Evolutionary conservation across 2,888 invertebrate genomes (phyloP).

Genomic region (Agrotis segetum): DNA sequence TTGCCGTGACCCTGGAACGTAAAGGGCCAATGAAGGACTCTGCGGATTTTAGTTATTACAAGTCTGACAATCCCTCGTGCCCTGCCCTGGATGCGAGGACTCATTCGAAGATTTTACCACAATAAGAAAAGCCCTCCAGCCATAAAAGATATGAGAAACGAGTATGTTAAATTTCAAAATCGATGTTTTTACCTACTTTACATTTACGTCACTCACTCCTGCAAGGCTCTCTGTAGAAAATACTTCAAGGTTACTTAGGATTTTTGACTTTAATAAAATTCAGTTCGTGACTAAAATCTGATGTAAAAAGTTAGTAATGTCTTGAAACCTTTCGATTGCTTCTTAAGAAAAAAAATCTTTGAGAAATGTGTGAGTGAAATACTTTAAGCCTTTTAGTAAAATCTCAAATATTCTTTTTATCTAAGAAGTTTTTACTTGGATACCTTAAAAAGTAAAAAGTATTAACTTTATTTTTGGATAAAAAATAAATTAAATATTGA

Average conservation of each 20-base stretch:
- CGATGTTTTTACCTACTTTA: no score
- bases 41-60: no score
- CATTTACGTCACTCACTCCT: no score
- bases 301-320: constrained; percentile 5
- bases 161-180: no score
- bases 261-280: neutral
- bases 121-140: no score
- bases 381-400: neutral
- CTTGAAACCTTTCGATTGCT: neutral
- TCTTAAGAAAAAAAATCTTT: neutral
- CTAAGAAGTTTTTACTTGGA: neutral
- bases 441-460: neutral
- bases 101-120: no score
- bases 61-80: no score
- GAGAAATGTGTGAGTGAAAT: neutral
- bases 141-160: no score
- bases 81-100: no score
- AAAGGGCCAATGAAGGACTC: no score
- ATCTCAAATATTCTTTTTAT: neutral
- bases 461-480: neutral
- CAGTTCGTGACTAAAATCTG: neutral
- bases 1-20: no score
- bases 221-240: no score
- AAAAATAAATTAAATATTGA: neutral
- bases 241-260: neutral